Percentiles rank a stretch among this genome's conserved stretches.
Evolutionary conservation across 2,888 invertebrate genomes (phyloP).

Genomic region (Sinohyriopsis cumingii): DNA sequence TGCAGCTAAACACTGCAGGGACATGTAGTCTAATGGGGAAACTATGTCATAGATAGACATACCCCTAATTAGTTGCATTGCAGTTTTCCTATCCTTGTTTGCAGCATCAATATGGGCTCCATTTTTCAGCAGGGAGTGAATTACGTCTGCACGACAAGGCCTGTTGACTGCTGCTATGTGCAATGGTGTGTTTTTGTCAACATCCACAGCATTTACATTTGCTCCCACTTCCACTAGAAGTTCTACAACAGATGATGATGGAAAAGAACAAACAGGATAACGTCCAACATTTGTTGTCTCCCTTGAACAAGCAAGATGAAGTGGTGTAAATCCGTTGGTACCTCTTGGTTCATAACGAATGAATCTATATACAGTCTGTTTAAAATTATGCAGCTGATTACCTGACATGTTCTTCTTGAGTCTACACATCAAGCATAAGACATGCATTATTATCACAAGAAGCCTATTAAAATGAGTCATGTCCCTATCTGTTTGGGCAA

Average conservation of each 20-base stretch:
- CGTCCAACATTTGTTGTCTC: conserved; percentile 81
- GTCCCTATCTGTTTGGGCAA: conserved; percentile 75
- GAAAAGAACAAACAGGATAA: conserved; percentile 82
- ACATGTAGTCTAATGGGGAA: conserved; percentile 63
- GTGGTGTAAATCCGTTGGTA: conserved; percentile 68
- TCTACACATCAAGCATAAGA: conserved; percentile 66
- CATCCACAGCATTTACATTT: conserved; percentile 84
- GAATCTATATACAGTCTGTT: conserved; percentile 82
- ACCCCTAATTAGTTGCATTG: conserved; percentile 64
- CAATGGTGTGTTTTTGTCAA: conserved; percentile 89
- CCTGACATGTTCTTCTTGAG: conserved; percentile 68
- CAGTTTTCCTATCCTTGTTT: conserved; percentile 62
- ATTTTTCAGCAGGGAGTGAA: conserved; percentile 81
- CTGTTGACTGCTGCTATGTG: conserved; percentile 85
- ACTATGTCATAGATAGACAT: conserved; percentile 61
- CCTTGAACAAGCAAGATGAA: conserved; percentile 87
- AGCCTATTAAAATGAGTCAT: conserved; percentile 86
- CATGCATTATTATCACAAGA: conserved; percentile 87
- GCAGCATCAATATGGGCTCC: conserved; percentile 88
- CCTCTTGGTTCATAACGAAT: conserved; percentile 80
- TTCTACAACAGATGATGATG: conserved; percentile 80
- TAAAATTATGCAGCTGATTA: conserved; percentile 75
- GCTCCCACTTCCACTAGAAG: conserved; percentile 88
- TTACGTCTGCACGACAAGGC: conserved; percentile 82
- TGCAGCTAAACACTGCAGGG: conserved; percentile 69